A percentile compares a stretch with the other conserved stretches of the same genome.
These are phyloP conservation scores for Myrmophylax atrothorax DNA, from an alignment of 2,113 vertebrate species.

Conservation along the genomic window DNA sequence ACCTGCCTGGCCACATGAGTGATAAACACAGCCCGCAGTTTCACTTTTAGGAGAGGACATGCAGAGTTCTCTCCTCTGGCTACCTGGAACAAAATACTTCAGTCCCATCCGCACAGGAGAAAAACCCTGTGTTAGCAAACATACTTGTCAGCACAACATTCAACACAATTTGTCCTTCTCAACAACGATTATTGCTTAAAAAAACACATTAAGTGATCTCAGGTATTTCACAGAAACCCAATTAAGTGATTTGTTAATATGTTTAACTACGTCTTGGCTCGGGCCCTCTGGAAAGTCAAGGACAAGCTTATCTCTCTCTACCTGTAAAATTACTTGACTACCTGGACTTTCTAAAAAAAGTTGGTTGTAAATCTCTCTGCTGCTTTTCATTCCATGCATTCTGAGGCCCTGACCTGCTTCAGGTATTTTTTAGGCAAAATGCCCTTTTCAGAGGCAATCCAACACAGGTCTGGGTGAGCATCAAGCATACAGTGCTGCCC, in stretches of 20 bases:
- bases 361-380: neutral
- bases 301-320: neutral
- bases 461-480: neutral
- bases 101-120: neutral
- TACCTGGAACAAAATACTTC: neutral
- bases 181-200: neutral
- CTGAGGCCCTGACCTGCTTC: neutral
- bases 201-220: neutral
- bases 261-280: neutral
- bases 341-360: neutral
- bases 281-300: neutral
- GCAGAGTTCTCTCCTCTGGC: neutral
- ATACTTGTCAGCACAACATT: neutral
- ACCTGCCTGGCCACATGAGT: neutral
- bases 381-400: rapidly evolving
- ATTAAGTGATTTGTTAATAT: neutral
- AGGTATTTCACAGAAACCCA: neutral
- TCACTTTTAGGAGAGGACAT: neutral
- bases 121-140: neutral
- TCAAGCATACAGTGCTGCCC: neutral
- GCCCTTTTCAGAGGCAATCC: neutral
- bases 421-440: neutral
- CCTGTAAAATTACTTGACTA: neutral
- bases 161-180: neutral
- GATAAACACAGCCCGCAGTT: neutral